Percentiles rank a stretch among this genome's conserved stretches.
These are phyloP conservation scores for Lycaena phlaeas DNA, from an alignment of 2,888 invertebrate species.

Conservation along the genomic window DNA sequence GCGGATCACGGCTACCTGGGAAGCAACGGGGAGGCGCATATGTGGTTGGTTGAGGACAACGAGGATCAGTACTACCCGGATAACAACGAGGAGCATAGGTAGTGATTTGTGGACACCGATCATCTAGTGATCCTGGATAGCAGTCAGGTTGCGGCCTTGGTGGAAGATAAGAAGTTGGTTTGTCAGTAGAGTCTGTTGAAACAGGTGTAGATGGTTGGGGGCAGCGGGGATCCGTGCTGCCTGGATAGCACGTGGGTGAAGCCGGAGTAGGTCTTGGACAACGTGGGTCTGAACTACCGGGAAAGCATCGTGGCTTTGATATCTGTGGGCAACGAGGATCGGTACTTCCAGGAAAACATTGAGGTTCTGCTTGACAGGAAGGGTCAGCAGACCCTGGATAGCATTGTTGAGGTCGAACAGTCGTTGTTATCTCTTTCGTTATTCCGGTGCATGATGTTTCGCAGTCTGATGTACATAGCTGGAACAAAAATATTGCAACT, in stretches of 20 bases:
- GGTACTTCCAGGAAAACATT: too few relatives aligned
- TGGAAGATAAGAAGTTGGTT: conserved; percentile 27
- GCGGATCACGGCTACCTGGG: conserved; percentile 29
- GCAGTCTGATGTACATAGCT: conserved; percentile 56
- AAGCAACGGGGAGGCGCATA: conserved; percentile 27
- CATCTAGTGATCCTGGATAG: conserved; percentile 28
- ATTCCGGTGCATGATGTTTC: conserved; percentile 46
- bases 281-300: conserved; percentile 38
- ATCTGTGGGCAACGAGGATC: too few relatives aligned
- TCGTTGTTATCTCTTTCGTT: conserved; percentile 42
- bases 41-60: conserved; percentile 36
- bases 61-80: conserved; percentile 34
- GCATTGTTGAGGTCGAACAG: conserved; percentile 35
- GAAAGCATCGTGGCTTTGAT: conserved; percentile 31
- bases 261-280: conserved; percentile 38
- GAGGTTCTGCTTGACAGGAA: conserved; percentile 37
- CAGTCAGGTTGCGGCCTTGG: conserved; percentile 27
- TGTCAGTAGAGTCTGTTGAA: conserved; percentile 34
- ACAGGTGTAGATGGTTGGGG: conserved; percentile 24
- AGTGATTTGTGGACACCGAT: conserved; percentile 33
- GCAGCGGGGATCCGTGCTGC: conserved; percentile 29
- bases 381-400: conserved; percentile 45
- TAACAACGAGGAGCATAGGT: conserved; percentile 30
- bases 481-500: conserved; percentile 20
- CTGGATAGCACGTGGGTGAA: conserved; percentile 40